Percentiles rank a stretch among this genome's conserved stretches.
Evolutionary conservation across 2,113 vertebrate species (phyloP).

Genomic region (Tricholaema leucomelas): DNA sequence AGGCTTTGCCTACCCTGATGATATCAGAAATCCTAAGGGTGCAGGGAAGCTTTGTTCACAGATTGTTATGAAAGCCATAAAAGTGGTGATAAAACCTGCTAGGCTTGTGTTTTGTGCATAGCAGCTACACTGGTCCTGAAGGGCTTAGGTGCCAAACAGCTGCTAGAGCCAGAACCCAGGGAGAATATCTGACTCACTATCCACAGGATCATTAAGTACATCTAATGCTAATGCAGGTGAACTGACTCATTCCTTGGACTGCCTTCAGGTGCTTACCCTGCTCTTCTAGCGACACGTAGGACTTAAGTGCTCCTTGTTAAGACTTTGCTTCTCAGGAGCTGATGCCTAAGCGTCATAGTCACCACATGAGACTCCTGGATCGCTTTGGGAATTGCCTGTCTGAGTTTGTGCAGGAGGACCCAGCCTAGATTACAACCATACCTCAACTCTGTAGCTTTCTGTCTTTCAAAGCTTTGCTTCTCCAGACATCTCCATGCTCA

Average conservation of each 20-base stretch:
- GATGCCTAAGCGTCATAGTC: background rate
- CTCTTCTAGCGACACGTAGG: background rate
- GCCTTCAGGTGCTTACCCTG: background rate
- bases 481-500: background rate
- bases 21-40: background rate
- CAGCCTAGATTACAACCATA: too few species aligned
- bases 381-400: background rate
- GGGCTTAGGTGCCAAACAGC: background rate
- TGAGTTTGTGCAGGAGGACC: background rate
- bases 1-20: background rate
- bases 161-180: background rate
- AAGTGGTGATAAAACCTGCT: background rate
- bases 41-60: background rate
- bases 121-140: background rate
- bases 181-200: slow-evolving; percentile 11
- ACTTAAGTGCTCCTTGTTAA: background rate
- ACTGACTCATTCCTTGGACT: background rate
- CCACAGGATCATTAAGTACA: background rate
- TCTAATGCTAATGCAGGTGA: background rate
- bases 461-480: background rate
- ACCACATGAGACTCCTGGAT: background rate
- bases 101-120: rapidly evolving
- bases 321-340: background rate
- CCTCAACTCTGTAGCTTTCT: background rate
- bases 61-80: background rate